A percentile compares a stretch with the other conserved stretches of the same genome.
phyloP scores from a whole-genome alignment of 2,888 invertebrate species.

The Elysia crispata region DNA sequence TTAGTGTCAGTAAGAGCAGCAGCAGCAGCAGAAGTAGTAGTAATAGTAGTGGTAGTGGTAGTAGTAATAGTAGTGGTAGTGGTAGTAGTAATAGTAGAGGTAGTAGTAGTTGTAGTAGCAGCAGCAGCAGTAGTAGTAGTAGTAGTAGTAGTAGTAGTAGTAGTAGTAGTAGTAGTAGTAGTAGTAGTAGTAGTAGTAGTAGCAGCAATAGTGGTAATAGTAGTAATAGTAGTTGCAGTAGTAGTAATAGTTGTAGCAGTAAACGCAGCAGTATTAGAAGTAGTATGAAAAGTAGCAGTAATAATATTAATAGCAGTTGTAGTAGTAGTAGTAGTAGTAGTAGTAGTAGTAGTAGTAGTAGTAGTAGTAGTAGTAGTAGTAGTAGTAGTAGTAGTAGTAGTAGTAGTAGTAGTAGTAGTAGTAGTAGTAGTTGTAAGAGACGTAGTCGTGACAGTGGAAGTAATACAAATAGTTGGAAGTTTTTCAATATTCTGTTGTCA shows the following conservation, averaged over 20 bases:
- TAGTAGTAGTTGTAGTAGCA: no score
- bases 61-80: conserved; percentile 1
- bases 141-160: conserved; percentile 9
- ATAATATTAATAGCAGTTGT: not conserved
- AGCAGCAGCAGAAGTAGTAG: no score
- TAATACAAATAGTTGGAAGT: not conserved
- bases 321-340: conserved; percentile 19
- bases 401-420: conserved; percentile 19
- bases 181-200: conserved; percentile 4
- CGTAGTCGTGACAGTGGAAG: not conserved
- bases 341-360: conserved; percentile 19
- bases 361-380: conserved; percentile 19
- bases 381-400: conserved; percentile 19
- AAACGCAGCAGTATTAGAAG: not conserved
- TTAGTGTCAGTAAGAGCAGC: no score
- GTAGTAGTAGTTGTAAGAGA: conserved; percentile 2
- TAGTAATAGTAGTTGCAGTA: no score
- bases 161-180: conserved; percentile 9
- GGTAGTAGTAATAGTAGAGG: not conserved
- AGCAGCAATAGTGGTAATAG: not conserved
- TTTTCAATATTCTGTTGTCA: no score
- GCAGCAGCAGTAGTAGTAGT: not conserved
- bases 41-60: not conserved
- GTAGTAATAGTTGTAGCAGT: not conserved
- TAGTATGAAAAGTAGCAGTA: not conserved